Percentiles rank a stretch among this genome's conserved stretches.
Conservation (phyloP, 2,888 invertebrate species). For the Cerceris rybyensis region DNA sequence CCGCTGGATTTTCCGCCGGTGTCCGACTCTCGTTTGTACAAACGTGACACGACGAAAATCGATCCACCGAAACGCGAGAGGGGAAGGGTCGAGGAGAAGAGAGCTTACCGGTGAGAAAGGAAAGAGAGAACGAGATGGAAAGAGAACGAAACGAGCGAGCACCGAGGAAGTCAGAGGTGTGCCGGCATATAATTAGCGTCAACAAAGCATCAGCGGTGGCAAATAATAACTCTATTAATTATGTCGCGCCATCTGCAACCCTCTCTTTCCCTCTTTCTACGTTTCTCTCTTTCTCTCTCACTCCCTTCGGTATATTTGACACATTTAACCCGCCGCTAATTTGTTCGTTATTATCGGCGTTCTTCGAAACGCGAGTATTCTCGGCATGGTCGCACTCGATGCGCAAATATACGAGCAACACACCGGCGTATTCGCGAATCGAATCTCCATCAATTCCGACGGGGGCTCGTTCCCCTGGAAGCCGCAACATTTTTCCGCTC, state of each 20-base stretch:
- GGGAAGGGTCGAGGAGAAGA: not conserved
- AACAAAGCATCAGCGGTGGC: conserved; percentile 59
- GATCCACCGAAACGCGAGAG: not conserved
- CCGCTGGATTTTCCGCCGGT: conserved; percentile 15
- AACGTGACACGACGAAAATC: conserved; percentile 30
- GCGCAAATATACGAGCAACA: conserved; percentile 34
- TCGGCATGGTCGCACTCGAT: conserved; percentile 25
- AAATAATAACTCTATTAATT: conserved; percentile 69
- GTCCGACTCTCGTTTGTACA: not conserved
- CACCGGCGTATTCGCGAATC: conserved; percentile 44
- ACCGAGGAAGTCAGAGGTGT: not conserved
- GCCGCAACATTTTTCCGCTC: conserved; percentile 60
- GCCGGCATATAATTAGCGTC: conserved; percentile 60
- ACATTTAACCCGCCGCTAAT: conserved; percentile 59
- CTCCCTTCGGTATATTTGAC: conserved; percentile 44
- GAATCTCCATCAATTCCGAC: conserved; percentile 63
- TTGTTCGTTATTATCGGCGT: conserved; percentile 55
- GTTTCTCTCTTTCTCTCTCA: not conserved
- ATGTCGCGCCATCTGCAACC: conserved; percentile 23
- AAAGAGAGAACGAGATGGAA: not conserved
- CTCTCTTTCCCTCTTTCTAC: too few relatives aligned
- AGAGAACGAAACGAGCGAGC: not conserved
- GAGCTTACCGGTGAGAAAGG: not conserved
- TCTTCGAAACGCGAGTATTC: not conserved
- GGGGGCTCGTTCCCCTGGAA: conserved; percentile 30